phyloP scores from a whole-genome alignment of 2,797 vertebrate species.

The Lophotriccus pileatus region DNA sequence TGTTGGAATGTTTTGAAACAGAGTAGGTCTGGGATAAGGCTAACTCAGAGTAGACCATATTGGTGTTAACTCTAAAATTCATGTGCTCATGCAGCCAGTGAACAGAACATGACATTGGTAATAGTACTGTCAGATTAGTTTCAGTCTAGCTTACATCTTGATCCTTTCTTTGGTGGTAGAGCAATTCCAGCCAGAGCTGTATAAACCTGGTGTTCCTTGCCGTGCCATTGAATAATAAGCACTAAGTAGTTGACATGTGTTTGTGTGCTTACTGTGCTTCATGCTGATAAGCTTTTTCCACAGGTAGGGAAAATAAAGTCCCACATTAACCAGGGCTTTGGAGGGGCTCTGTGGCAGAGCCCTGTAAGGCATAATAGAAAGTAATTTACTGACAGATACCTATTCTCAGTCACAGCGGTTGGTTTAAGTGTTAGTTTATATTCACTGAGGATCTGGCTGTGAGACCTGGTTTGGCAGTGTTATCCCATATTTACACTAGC shows the following conservation, averaged over 20 bases:
- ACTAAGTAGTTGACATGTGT: not conserved
- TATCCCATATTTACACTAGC: not conserved
- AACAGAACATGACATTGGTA: not conserved
- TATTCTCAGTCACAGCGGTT: not conserved
- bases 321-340: not conserved
- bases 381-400: not conserved
- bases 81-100: not conserved
- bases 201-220: not conserved
- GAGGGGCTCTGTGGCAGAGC: not conserved
- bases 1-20: not conserved
- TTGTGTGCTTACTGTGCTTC: not conserved
- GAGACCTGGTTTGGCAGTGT: not conserved
- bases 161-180: not conserved
- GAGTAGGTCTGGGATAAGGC: not conserved
- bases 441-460: not conserved
- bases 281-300: not conserved
- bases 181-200: not conserved
- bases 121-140: not conserved
- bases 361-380: not conserved
- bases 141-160: not conserved
- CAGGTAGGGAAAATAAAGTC: not conserved
- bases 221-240: not conserved
- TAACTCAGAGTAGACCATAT: not conserved
- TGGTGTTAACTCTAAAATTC: not conserved
- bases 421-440: not conserved